phyloP scores from a whole-genome alignment of 2,113 vertebrate genomes.

The Mellivora capensis region DNA sequence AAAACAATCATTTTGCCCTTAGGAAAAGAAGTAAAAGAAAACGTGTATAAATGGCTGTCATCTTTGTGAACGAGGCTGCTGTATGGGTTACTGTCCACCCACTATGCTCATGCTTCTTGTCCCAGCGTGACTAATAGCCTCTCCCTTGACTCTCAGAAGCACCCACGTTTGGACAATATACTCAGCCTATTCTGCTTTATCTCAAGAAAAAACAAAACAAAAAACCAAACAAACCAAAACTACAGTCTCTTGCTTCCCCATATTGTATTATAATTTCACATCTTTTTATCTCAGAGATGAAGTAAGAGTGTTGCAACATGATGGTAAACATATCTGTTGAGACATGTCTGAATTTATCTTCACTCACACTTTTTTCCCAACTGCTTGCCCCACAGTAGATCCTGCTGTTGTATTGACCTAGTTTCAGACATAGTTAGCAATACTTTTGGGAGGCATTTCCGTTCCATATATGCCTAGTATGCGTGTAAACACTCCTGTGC shows the following conservation, averaged over 20 bases:
- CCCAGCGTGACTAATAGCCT: neutral
- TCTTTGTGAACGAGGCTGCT: neutral
- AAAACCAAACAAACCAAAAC: neutral
- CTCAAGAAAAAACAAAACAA: neutral
- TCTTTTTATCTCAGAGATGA: neutral
- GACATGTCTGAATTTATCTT: neutral
- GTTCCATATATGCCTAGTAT: neutral
- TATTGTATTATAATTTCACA: neutral
- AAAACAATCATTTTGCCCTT: neutral
- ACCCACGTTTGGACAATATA: neutral
- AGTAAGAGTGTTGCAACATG: neutral
- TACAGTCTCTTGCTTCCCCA: neutral
- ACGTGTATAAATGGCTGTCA: neutral
- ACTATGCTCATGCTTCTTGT: neutral
- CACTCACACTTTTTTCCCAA: neutral
- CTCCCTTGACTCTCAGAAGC: neutral
- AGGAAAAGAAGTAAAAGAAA: neutral
- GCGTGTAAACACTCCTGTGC: neutral
- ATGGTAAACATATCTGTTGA: neutral
- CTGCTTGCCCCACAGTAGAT: neutral
- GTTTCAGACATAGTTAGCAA: neutral
- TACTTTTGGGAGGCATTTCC: neutral
- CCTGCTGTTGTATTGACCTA: neutral
- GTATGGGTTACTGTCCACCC: accelerated
- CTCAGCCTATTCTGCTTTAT: neutral